phyloP scores from a whole-genome alignment of 2,888 invertebrate genomes.

The Troglohyphantes excavatus region DNA sequence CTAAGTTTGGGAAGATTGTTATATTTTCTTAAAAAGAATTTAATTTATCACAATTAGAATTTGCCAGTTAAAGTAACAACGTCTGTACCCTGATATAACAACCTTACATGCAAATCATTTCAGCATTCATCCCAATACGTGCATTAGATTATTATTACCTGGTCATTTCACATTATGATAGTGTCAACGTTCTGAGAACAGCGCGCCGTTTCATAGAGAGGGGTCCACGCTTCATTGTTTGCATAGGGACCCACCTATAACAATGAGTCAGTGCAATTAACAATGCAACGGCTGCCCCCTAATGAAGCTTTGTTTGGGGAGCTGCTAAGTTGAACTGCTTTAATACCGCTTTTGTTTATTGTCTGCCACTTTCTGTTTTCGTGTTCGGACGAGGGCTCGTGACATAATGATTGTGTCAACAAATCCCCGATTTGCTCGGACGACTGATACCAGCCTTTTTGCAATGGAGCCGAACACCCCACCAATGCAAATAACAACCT shows the following conservation, averaged over 20 bases:
- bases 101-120: no score
- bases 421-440: conserved; percentile 5
- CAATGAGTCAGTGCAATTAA: conserved; percentile 2
- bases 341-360: conserved; percentile 38
- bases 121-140: no score
- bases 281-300: conserved; percentile 15
- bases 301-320: conserved; percentile 54
- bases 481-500: no score
- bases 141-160: background rate
- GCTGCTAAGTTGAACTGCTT: background rate
- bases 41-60: no score
- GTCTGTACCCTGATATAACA: no score
- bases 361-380: conserved; percentile 45
- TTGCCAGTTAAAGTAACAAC: no score
- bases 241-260: background rate
- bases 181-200: background rate
- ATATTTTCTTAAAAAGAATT: no score
- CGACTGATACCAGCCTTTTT: background rate
- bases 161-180: background rate
- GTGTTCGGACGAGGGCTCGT: background rate
- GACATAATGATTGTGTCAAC: conserved; percentile 13
- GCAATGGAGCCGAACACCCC: background rate
- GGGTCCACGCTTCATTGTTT: background rate
- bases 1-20: no score
- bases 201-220: background rate